phyloP scores from a whole-genome alignment of 2,113 vertebrate genomes.

The Vanacampus margaritifer region DNA sequence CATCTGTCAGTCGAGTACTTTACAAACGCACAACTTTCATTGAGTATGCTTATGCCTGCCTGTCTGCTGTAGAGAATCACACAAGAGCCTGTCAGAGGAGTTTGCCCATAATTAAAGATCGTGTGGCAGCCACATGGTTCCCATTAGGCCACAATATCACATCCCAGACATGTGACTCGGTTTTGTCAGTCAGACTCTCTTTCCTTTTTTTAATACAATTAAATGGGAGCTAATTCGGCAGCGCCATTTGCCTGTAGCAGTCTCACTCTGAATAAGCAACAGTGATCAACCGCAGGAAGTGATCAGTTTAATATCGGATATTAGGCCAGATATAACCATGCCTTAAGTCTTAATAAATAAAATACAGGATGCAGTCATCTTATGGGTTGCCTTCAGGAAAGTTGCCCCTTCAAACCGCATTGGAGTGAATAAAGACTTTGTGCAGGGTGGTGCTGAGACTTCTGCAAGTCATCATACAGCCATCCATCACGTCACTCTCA shows the following conservation, averaged over 20 bases:
- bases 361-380: conserved; percentile 6
- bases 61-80: conserved; percentile 43
- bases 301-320: background rate
- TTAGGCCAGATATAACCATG: background rate
- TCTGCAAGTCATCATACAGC: background rate
- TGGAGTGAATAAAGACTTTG: background rate
- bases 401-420: background rate
- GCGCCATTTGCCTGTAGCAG: conserved; percentile 26
- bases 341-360: background rate
- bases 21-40: conserved; percentile 26
- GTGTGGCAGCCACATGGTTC: conserved; percentile 63
- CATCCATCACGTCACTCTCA: background rate
- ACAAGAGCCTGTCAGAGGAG: conserved; percentile 53
- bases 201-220: conserved; percentile 40
- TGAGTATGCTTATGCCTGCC: conserved; percentile 31
- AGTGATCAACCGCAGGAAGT: background rate
- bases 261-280: conserved; percentile 4
- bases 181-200: conserved; percentile 38
- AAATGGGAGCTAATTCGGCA: conserved; percentile 41
- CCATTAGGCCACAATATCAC: conserved; percentile 51
- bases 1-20: conserved; percentile 45
- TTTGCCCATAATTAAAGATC: conserved; percentile 59
- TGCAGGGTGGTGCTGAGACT: background rate
- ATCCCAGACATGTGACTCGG: conserved; percentile 52
- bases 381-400: conserved; percentile 20